Conservation (phyloP, 2,888 invertebrate species). For the Xylocampa areola region DNA sequence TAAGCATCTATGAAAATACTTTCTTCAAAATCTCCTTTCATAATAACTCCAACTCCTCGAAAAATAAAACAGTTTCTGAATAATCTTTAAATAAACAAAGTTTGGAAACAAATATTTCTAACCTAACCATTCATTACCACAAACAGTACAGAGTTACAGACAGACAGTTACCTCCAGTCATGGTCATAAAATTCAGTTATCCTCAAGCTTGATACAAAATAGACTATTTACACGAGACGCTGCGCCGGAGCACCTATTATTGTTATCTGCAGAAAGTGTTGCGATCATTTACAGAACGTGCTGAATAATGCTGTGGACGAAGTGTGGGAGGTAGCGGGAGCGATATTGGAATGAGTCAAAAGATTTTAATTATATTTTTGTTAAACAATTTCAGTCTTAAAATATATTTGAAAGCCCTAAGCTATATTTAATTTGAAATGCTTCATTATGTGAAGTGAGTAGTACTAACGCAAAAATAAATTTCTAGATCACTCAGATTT, state of each 20-base stretch:
- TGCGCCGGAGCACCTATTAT: constrained; percentile 48
- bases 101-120: background rate
- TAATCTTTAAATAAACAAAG: constrained; percentile 19
- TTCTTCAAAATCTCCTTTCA: no score
- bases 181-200: constrained; percentile 52
- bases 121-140: constrained; percentile 12
- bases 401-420: no score
- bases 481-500: no score
- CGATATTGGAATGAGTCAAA: no score
- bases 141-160: constrained; percentile 25
- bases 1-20: no score
- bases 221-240: constrained; percentile 48
- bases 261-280: constrained; percentile 56
- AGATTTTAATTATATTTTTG: background rate
- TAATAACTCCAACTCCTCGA: no score
- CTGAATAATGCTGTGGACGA: constrained; percentile 31
- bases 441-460: no score
- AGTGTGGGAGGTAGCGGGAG: constrained; percentile 27
- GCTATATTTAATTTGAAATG: no score
- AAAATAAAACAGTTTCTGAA: no score
- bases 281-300: constrained; percentile 49
- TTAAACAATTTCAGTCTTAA: no score
- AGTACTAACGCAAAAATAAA: no score
- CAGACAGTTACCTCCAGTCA: constrained; percentile 38
- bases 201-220: constrained; percentile 41